phyloP scores from a whole-genome alignment of 2,888 invertebrate genomes.

The Protula sp. region DNA sequence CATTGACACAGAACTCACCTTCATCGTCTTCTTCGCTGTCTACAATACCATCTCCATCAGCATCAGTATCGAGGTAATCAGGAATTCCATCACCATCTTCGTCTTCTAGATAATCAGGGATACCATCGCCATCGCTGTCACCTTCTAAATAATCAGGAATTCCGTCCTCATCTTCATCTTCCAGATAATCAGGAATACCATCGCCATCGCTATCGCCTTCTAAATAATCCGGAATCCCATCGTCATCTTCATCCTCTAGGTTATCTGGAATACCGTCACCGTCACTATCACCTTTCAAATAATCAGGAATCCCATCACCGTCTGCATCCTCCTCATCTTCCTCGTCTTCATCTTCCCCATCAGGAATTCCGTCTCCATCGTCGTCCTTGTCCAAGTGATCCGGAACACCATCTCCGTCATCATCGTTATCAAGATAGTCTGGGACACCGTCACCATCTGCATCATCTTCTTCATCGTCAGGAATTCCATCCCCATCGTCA shows the following conservation, averaged over 20 bases:
- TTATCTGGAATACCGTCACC: slow-evolving; percentile 31
- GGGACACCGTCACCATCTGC: slow-evolving; percentile 29
- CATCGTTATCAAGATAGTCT: slow-evolving; percentile 20
- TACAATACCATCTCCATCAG: slow-evolving; percentile 35
- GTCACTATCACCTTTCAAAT: slow-evolving; percentile 25
- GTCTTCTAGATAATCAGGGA: slow-evolving; percentile 15
- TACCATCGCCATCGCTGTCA: slow-evolving; percentile 19
- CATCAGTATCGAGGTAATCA: slow-evolving; percentile 27
- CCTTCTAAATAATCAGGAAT: slow-evolving; percentile 19
- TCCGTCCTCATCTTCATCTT: slow-evolving; percentile 32
- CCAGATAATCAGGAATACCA: slow-evolving; percentile 18
- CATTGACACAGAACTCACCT: slow-evolving; percentile 37
- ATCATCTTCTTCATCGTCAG: slow-evolving; percentile 18
- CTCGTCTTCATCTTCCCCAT: slow-evolving; percentile 30
- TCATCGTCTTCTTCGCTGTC: too few species aligned
- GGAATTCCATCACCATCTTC: slow-evolving; percentile 36
- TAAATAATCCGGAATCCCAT: slow-evolving; percentile 20
- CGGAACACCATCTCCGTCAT: slow-evolving; percentile 21
- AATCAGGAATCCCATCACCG: slow-evolving; percentile 38
- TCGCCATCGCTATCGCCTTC: slow-evolving; percentile 19
- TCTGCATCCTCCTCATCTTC: slow-evolving; percentile 27
- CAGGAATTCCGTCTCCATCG: slow-evolving; percentile 28
- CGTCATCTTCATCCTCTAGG: slow-evolving; percentile 39
- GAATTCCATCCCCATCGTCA: slow-evolving; percentile 37
- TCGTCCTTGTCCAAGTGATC: slow-evolving; percentile 18